phyloP scores from a whole-genome alignment of 2,888 invertebrate genomes.

The Agrochola circellaris region DNA sequence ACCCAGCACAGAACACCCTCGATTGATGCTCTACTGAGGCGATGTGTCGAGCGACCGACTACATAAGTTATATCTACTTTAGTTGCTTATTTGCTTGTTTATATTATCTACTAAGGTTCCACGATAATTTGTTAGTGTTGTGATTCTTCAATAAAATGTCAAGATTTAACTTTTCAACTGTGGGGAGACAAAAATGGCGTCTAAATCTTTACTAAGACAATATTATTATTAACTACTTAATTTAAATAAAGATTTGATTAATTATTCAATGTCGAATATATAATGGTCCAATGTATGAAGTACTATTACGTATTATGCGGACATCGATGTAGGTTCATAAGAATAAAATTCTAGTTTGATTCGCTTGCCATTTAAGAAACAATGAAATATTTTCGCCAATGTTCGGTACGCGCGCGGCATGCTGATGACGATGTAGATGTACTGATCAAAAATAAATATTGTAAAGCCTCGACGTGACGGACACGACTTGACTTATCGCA shows the following conservation, averaged over 20 bases:
- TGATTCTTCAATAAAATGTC: neutral
- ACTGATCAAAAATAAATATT: slow-evolving; percentile 52
- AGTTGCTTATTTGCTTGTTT: neutral
- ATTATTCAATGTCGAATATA: slow-evolving; percentile 6
- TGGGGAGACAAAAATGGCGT: neutral
- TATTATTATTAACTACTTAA: neutral
- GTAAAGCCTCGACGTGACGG: slow-evolving; percentile 40
- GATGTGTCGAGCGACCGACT: neutral
- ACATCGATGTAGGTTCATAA: slow-evolving; percentile 46
- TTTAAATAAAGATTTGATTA: neutral
- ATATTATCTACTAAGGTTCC: neutral
- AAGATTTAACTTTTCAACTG: neutral
- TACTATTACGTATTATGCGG: slow-evolving; percentile 16
- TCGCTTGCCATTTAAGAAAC: slow-evolving; percentile 77
- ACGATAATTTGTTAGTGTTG: neutral
- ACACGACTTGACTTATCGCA: slow-evolving; percentile 13
- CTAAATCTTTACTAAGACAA: neutral
- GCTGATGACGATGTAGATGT: slow-evolving; percentile 60
- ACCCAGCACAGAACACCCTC: neutral
- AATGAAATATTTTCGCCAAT: slow-evolving; percentile 82
- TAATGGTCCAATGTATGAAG: slow-evolving; percentile 31
- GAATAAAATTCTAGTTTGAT: slow-evolving; percentile 62
- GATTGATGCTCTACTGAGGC: neutral
- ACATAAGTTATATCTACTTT: neutral
- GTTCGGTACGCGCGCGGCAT: slow-evolving; percentile 65